Evolutionary conservation across 2,113 vertebrate genomes (phyloP).

Genomic region (Apaloderma vittatum): DNA sequence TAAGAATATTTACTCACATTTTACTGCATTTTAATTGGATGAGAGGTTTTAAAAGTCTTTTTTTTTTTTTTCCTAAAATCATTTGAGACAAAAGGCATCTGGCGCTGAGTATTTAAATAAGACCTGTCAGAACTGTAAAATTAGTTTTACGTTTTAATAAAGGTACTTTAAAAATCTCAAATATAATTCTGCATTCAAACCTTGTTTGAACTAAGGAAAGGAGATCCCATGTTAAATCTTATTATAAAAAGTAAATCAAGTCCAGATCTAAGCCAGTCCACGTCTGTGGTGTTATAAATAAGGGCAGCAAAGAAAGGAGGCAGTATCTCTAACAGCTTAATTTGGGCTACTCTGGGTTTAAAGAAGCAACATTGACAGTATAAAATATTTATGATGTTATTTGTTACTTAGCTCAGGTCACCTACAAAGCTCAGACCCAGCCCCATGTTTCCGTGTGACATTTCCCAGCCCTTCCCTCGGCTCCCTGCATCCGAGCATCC

Average conservation of each 20-base stretch:
- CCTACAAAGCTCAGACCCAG: background rate
- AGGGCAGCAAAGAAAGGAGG: background rate
- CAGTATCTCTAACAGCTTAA: background rate
- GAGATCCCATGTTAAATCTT: background rate
- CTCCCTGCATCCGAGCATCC: background rate
- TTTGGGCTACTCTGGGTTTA: background rate
- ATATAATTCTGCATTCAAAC: slow-evolving; percentile 31
- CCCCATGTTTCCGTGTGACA: background rate
- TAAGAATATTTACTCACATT: slow-evolving; percentile 16
- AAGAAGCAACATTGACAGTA: background rate
- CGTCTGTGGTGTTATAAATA: background rate
- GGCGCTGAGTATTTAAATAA: slow-evolving; percentile 47
- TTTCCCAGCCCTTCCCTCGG: background rate
- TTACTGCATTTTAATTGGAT: slow-evolving; percentile 48
- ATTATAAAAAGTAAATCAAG: slow-evolving; percentile 2
- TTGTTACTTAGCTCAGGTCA: background rate
- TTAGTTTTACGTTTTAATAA: slow-evolving; percentile 59
- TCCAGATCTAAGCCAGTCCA: background rate
- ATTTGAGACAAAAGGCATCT: slow-evolving; percentile 55
- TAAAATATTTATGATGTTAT: background rate
- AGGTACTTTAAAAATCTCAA: slow-evolving; percentile 51
- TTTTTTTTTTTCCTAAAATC: background rate
- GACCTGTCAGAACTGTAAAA: slow-evolving; percentile 56
- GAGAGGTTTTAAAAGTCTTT: background rate
- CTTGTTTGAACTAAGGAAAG: slow-evolving; percentile 9